These are phyloP conservation scores for Drosophila aff. DNA, from an alignment of 1,140 invertebrate species.

Conservation along the genomic window DNA sequence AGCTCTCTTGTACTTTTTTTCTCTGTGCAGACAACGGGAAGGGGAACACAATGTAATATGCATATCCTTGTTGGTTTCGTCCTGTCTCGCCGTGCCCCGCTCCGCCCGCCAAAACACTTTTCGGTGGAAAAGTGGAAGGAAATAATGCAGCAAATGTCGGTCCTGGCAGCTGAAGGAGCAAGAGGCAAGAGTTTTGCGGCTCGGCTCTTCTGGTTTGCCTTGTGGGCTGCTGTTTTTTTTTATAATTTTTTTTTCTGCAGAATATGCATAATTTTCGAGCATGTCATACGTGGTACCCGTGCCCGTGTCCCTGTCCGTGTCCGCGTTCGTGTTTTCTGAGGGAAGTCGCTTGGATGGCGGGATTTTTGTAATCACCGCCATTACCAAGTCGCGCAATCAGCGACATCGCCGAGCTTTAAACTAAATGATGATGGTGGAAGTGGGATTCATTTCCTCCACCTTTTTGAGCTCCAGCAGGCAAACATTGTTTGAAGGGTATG, in stretches of 20 bases:
- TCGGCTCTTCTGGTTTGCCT: constrained; percentile 34
- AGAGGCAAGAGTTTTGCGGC: constrained; percentile 36
- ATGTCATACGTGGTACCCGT: constrained; percentile 67
- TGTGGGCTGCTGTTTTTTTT: constrained; percentile 12
- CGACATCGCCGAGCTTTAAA: constrained; percentile 65
- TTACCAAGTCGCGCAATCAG: constrained; percentile 80
- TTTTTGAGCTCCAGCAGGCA: constrained; percentile 30
- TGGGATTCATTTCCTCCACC: constrained; percentile 27
- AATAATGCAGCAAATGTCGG: constrained; percentile 79
- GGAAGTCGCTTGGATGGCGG: constrained; percentile 10
- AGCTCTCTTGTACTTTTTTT: background rate
- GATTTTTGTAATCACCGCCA: constrained; percentile 79
- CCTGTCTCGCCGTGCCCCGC: constrained; percentile 3
- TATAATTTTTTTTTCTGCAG: constrained; percentile 60
- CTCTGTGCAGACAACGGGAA: constrained; percentile 41
- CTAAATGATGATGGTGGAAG: constrained; percentile 51
- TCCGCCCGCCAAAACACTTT: constrained; percentile 64
- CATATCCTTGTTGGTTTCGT: constrained; percentile 62
- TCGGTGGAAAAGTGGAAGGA: constrained; percentile 64
- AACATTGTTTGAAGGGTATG: constrained; percentile 36
- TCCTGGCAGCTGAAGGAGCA: constrained; percentile 32
- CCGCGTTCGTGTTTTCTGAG: constrained; percentile 24
- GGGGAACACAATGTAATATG: constrained; percentile 74
- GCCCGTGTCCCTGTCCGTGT: constrained; percentile 25
- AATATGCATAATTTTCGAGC: constrained; percentile 81